These are phyloP conservation scores for Sardinella longiceps DNA, from an alignment of 2,797 vertebrate species.

Conservation along the genomic window DNA sequence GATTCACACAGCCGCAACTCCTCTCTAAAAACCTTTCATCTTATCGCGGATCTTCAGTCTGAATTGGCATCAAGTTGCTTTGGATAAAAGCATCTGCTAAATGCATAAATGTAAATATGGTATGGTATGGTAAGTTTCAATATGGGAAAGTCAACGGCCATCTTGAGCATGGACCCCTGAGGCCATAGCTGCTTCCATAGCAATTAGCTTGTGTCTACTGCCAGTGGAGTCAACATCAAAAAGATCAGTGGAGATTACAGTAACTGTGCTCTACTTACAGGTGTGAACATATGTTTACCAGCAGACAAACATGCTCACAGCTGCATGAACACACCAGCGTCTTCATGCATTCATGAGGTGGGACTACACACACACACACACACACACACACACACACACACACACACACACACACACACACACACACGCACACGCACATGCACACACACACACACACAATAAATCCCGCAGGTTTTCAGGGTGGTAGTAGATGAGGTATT, in stretches of 20 bases:
- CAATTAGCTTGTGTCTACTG: no score
- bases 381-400: neutral
- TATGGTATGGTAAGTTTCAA: no score
- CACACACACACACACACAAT: neutral
- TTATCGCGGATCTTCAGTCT: no score
- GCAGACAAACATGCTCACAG: neutral
- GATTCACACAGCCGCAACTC: no score
- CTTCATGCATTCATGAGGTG: neutral
- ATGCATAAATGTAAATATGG: no score
- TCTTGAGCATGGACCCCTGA: slow-evolving; percentile 33
- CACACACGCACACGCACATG: neutral
- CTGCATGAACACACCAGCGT: neutral
- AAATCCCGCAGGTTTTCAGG: neutral
- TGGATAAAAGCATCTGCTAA: no score
- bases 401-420: neutral
- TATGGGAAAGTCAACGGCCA: neutral
- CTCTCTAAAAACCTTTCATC: no score
- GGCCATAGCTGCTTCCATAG: neutral
- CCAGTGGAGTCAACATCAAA: neutral
- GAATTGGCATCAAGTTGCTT: no score
- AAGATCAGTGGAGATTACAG: neutral
- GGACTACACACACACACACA: neutral
- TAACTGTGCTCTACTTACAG: neutral
- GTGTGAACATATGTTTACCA: neutral
- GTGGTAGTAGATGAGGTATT: neutral